Conservation (phyloP, 1,140 invertebrate species). For the Platyscapa corneri region DNA sequence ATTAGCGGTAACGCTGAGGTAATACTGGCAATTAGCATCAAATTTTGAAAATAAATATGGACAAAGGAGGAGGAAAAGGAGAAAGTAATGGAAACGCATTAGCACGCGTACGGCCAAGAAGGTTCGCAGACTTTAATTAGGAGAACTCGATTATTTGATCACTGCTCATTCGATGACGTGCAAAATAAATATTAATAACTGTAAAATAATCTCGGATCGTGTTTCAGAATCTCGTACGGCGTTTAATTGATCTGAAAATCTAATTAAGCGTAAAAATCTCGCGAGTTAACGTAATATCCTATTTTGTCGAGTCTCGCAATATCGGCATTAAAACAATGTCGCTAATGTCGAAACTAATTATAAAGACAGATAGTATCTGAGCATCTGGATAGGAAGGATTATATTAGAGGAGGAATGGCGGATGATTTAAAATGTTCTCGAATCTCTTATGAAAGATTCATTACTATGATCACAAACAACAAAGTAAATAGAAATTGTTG, state of each 20-base stretch:
- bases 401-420: not conserved
- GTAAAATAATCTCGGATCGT: not conserved
- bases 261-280: not conserved
- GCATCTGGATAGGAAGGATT: not conserved
- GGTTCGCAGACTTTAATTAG: too few species aligned
- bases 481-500: slow-evolving; percentile 22
- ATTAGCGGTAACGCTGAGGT: too few species aligned
- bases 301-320: not conserved
- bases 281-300: not conserved
- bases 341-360: not conserved
- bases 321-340: not conserved
- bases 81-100: too few species aligned
- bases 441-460: not conserved
- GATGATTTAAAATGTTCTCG: slow-evolving; percentile 13
- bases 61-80: too few species aligned
- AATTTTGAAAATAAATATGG: too few species aligned
- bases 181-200: not conserved
- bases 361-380: not conserved
- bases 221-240: not conserved
- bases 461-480: not conserved
- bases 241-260: not conserved
- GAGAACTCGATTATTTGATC: too few species aligned
- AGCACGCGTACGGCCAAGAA: too few species aligned
- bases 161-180: too few species aligned
- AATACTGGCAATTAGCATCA: too few species aligned